Evolutionary conservation across 2,113 vertebrate species (phyloP), one percentile per base, ranked within the genome.

Genomic region (Saimiri boliviensis): DNA sequence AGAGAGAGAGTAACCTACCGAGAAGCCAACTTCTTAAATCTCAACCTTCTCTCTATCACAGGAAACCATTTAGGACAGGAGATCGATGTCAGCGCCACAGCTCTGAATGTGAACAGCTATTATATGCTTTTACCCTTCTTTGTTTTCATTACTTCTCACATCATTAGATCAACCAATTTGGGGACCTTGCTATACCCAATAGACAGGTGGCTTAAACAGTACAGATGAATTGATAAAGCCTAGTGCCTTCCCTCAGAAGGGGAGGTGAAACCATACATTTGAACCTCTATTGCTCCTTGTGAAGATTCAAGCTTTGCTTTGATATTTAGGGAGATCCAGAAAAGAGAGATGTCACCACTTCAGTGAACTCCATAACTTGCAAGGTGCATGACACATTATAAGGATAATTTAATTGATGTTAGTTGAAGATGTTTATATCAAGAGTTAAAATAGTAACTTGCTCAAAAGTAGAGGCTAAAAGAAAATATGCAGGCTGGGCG

Each of bases 181-280:
- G 20, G 70, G 40, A 23, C 42, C 35, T 30, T 76, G 25, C 58
- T 47, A 0, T 63, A 40, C 63, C 30, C 52, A 77, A 23, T 3
- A 42, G 35, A 40, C 37, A 60, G 23, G 35, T 1, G 23, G 35
- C 5, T 47, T 42, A 23, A 25, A 45, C 0, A 21, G 37, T 6
- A 13, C 16, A 40, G 14, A 42, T 1, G 23, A 37, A 2, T 11
- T 4, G 5, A 8, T 6, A 45, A 74, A 74, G 14, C 68, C 45
- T 0, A 20, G 42, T 0, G 2, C 32, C 37, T 37, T 89, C 30
- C 0, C 14, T 11, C 21, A n/a, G 32, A 83, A 79, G 25, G 54
- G 6, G 7, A 66, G 27, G 7, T 0, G 4, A 30, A 10, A 4
- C 30, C 42, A 56, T 5, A 37, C 4, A 8, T 20, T 7, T 2